Conservation (phyloP, 2,113 vertebrate genomes). For the Nasalis larvatus region DNA sequence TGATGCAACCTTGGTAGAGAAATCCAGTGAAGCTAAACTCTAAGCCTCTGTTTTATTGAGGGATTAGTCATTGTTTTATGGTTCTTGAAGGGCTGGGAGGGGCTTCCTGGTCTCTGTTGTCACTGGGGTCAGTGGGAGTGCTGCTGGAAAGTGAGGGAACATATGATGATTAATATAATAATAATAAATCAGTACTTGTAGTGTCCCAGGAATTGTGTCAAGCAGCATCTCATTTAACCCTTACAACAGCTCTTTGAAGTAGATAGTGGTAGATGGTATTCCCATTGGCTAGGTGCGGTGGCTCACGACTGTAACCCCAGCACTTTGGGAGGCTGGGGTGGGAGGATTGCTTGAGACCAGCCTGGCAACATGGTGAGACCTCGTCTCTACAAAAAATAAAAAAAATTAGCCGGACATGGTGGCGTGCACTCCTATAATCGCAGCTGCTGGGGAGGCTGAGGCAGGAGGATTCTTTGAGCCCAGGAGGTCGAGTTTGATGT, state of each 20-base stretch:
- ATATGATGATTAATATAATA: background rate
- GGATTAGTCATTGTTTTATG: background rate
- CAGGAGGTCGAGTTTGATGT: too few relatives aligned
- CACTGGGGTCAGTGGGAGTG: background rate
- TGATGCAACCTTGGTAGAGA: background rate
- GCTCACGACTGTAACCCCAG: too few relatives aligned
- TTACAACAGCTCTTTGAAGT: background rate
- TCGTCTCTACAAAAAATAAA: too few relatives aligned
- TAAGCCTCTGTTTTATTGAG: background rate
- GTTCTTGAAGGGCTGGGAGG: background rate
- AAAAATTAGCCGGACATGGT: too few relatives aligned
- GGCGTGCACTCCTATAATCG: too few relatives aligned
- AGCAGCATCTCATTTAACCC: background rate
- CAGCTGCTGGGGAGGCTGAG: too few relatives aligned
- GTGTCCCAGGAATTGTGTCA: background rate
- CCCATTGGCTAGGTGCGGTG: too few relatives aligned
- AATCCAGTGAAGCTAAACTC: background rate
- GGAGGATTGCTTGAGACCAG: too few relatives aligned
- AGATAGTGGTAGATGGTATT: background rate
- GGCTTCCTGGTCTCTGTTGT: background rate
- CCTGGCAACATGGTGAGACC: too few relatives aligned
- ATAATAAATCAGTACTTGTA: background rate
- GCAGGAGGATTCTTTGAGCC: too few relatives aligned
- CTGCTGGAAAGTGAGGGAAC: background rate
- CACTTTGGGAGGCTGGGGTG: too few relatives aligned